Conservation (phyloP, 2,888 invertebrate species). For the Drosophila fungiperda region DNA sequence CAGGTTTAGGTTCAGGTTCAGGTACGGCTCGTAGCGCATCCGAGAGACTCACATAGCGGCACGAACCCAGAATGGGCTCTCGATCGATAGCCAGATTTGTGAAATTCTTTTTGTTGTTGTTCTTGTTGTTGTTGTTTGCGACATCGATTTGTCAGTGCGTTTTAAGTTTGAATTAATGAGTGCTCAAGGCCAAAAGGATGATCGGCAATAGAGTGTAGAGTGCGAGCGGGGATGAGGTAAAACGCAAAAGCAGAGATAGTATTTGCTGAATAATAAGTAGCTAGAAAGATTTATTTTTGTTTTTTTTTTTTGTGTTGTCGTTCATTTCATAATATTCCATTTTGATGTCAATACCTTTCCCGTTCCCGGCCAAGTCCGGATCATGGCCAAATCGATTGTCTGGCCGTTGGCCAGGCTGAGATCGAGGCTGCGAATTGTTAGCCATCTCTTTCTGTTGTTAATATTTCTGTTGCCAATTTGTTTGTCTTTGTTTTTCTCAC, state of each 20-base stretch:
- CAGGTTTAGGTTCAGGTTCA: background rate
- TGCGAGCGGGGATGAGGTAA: slow-evolving; percentile 1
- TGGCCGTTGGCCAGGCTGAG: slow-evolving; percentile 7
- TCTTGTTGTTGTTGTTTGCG: background rate
- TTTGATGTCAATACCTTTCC: slow-evolving; percentile 21
- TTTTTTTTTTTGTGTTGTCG: slow-evolving; percentile 49
- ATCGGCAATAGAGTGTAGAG: slow-evolving; percentile 8
- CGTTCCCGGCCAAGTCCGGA: slow-evolving; percentile 22
- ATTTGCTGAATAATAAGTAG: slow-evolving; percentile 37
- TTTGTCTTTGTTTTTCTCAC: slow-evolving; percentile 11
- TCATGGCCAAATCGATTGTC: slow-evolving; percentile 11
- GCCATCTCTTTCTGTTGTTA: slow-evolving; percentile 1
- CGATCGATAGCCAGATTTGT: background rate
- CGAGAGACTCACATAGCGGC: background rate
- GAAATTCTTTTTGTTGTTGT: background rate
- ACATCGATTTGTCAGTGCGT: slow-evolving; percentile 47
- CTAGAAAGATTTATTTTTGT: slow-evolving; percentile 70
- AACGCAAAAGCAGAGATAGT: slow-evolving; percentile 8
- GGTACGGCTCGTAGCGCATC: background rate
- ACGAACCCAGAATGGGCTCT: background rate
- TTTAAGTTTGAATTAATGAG: slow-evolving; percentile 56
- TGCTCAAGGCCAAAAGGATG: slow-evolving; percentile 69
- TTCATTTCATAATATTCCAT: slow-evolving; percentile 67
- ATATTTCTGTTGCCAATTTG: background rate
- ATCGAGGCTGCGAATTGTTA: background rate